A percentile compares a stretch with the other conserved stretches of the same genome.
phyloP scores from a whole-genome alignment of 2,888 invertebrate genomes.

The Macaria notata region DNA sequence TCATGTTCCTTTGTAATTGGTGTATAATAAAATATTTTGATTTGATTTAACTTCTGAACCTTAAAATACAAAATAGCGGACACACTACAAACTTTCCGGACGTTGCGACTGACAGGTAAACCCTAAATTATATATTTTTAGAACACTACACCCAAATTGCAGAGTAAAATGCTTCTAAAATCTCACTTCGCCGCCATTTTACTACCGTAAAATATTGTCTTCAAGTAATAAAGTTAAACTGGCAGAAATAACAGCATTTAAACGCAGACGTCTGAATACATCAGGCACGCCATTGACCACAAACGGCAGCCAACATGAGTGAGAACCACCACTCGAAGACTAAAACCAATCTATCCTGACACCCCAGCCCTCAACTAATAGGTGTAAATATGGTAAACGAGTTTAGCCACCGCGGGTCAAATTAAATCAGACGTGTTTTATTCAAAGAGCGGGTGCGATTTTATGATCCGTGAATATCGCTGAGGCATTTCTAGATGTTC shows the following conservation, averaged over 20 bases:
- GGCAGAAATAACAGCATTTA: constrained; percentile 49
- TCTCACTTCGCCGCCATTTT: constrained; percentile 1
- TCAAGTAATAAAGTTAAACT: constrained; percentile 38
- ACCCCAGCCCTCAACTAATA: constrained; percentile 52
- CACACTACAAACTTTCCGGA: too few species aligned
- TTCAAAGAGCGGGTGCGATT: constrained; percentile 70
- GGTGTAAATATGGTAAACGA: constrained; percentile 42
- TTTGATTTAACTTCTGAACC: too few species aligned
- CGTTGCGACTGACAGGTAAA: too few species aligned
- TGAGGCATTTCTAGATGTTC: constrained; percentile 80
- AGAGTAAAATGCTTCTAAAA: background rate
- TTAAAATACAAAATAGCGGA: too few species aligned
- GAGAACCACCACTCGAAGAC: constrained; percentile 53
- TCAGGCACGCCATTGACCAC: constrained; percentile 41
- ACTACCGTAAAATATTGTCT: constrained; percentile 24
- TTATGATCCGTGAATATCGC: constrained; percentile 82
- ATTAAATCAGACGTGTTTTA: constrained; percentile 65
- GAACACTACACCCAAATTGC: background rate
- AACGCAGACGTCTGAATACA: constrained; percentile 47
- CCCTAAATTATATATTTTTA: background rate
- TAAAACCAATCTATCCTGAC: constrained; percentile 62
- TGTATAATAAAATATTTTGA: too few species aligned
- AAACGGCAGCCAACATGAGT: constrained; percentile 60
- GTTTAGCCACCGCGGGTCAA: constrained; percentile 57
- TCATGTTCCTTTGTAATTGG: too few species aligned